Evolutionary conservation across 2,113 vertebrate species (phyloP), one percentile per base, ranked within the genome.

Genomic region (Hemicordylus capensis): DNA sequence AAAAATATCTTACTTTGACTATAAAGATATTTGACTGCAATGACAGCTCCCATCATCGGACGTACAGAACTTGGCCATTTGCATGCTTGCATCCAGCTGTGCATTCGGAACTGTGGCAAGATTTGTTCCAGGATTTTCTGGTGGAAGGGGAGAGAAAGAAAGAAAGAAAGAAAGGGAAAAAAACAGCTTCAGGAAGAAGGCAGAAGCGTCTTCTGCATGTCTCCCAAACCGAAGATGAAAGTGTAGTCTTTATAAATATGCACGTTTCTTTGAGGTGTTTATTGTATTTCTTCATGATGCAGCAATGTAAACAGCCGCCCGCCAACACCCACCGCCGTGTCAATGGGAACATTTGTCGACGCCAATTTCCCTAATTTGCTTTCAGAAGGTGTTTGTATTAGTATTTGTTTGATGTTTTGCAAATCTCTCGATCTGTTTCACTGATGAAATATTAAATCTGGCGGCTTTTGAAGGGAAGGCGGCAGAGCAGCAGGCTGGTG

Each of bases 281-380:
- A 90, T 91, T 94, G 93, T 94, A 89, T 94, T 54, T 93, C 94
- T 93, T 92, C 93, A 92, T 90, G 92, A 93, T 94, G 94, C 86
- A 92, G 85, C 84, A 93, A 87, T 90, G 92, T 91, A 95, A 95
- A 94, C 91, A 95, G 89, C 93, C 92, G 66, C 91, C 91, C 88
- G 88, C 92, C 93, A 85, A 90, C 90, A 84, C 86, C 91, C 91
- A 91, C 91, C 85, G 90, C 90, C 91, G 89, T 95, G 94, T 94
- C 94, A 92, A 93, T 86, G 75, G 91, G 93, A 91, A 93, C 88
- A 93, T 95, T 95, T 93, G 93, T 95, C 93, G 92, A 92, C 94
- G 81, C 86, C 88, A 92, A 87, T 93, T 92, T 92, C 91, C 92
- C 74, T 92, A 94, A 93, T 93, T 89, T 90, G 92, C 91, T 94